Evolutionary conservation across 2,797 vertebrate genomes (phyloP).

Genomic region (Pipistrellus pipistrellus): DNA sequence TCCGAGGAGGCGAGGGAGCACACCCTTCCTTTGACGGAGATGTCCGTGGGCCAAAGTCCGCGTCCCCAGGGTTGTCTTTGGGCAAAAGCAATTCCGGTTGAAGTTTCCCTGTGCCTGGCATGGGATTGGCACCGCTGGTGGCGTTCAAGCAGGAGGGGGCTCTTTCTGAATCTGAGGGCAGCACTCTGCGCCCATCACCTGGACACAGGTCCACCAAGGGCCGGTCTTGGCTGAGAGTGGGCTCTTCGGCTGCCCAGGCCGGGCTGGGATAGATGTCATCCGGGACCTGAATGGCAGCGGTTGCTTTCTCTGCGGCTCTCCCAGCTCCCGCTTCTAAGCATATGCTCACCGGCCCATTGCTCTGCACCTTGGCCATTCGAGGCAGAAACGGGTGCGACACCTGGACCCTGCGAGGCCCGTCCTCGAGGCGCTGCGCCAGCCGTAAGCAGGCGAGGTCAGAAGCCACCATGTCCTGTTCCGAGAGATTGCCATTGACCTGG

Average conservation of each 20-base stretch:
- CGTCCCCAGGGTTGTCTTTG: slow-evolving; percentile 80
- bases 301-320: slow-evolving; percentile 82
- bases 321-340: slow-evolving; percentile 72
- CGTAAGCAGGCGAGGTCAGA: slow-evolving; percentile 87
- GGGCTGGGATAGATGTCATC: slow-evolving; percentile 86
- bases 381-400: slow-evolving; percentile 44
- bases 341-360: slow-evolving; percentile 86
- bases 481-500: slow-evolving; percentile 87
- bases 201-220: slow-evolving; percentile 49
- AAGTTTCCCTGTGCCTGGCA: slow-evolving; percentile 51
- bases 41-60: slow-evolving; percentile 73
- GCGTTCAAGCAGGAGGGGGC: slow-evolving; percentile 61
- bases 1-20: slow-evolving; percentile 77
- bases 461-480: slow-evolving; percentile 84
- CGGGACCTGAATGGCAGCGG: slow-evolving; percentile 87
- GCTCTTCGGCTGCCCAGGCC: slow-evolving; percentile 64
- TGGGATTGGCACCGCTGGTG: slow-evolving; percentile 73
- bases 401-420: slow-evolving; percentile 75
- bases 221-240: slow-evolving; percentile 63
- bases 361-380: slow-evolving; percentile 85
- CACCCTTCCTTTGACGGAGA: slow-evolving; percentile 76
- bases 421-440: slow-evolving; percentile 80
- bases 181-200: slow-evolving; percentile 37
- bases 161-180: slow-evolving; percentile 71
- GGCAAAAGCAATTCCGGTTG: slow-evolving; percentile 45